These are phyloP conservation scores for Pachycephus smyrnensis DNA, from an alignment of 2,888 invertebrate species.

Conservation along the genomic window DNA sequence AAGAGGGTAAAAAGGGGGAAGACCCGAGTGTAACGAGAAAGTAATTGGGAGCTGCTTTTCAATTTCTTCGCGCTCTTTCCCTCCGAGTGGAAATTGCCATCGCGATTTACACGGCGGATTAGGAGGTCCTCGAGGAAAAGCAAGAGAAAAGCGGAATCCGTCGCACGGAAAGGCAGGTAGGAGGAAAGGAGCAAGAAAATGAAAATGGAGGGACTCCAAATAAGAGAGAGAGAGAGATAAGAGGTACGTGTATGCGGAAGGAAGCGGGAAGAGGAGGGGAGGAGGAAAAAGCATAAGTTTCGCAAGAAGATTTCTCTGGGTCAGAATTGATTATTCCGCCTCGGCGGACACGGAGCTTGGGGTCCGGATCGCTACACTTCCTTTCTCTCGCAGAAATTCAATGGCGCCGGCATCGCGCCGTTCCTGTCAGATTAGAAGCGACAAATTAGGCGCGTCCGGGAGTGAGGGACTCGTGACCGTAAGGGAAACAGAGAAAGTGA, in stretches of 20 bases:
- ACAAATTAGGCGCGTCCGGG: constrained; percentile 31
- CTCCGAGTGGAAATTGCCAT: background rate
- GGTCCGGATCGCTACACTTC: too few species aligned
- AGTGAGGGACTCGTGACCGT: constrained; percentile 16
- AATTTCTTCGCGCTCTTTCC: background rate
- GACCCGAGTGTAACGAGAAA: constrained; percentile 3
- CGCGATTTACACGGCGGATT: constrained; percentile 2
- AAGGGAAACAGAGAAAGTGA: constrained; percentile 13
- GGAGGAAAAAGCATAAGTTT: constrained; percentile 17
- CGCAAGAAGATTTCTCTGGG: background rate
- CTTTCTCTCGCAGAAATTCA: constrained; percentile 15
- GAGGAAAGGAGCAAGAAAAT: background rate
- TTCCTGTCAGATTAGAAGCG: constrained; percentile 40
- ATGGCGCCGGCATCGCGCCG: constrained; percentile 30
- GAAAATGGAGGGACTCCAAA: constrained; percentile 11
- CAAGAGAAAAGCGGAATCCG: constrained; percentile 14
- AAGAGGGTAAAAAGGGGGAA: background rate
- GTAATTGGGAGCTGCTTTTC: constrained; percentile 1
- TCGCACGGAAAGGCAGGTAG: background rate
- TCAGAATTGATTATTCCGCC: constrained; percentile 36
- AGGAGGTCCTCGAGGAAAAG: background rate
- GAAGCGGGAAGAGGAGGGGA: constrained; percentile 21
- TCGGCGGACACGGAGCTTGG: constrained; percentile 31
- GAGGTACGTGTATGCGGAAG: background rate
- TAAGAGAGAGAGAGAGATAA: constrained; percentile 17